Conservation (phyloP, 23 tunicate species). For the Botrylloides violaceus region DNA sequence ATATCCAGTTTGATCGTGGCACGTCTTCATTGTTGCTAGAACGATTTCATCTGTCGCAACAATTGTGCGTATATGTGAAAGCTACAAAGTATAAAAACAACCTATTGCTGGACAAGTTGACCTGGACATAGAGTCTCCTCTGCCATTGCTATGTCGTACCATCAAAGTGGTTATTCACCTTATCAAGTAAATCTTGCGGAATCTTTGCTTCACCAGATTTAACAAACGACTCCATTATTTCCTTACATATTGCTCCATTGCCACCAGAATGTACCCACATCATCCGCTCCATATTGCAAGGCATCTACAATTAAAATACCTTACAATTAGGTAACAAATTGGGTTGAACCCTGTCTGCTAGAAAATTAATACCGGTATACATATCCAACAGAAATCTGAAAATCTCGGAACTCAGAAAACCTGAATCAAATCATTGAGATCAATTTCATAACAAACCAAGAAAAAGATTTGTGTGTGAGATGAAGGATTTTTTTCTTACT, state of each 20-base stretch:
- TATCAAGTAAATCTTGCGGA: slow-evolving; percentile 22
- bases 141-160: too few species aligned
- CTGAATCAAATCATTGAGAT: too few species aligned
- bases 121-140: too few species aligned
- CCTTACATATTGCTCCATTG: background rate
- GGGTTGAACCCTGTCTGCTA: too few species aligned
- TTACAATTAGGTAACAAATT: too few species aligned
- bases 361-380: too few species aligned
- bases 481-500: too few species aligned
- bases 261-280: slow-evolving; percentile 34
- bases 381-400: too few species aligned
- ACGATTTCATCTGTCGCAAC: slow-evolving; percentile 46
- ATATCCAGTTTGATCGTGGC: slow-evolving; percentile 61
- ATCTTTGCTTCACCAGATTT: slow-evolving; percentile 15
- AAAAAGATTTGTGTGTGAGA: too few species aligned
- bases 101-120: too few species aligned
- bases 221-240: slow-evolving; percentile 31
- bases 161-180: slow-evolving; percentile 14
- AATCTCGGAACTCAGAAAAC: too few species aligned
- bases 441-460: too few species aligned
- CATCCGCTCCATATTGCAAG: slow-evolving; percentile 40
- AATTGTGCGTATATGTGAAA: slow-evolving; percentile 18
- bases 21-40: slow-evolving; percentile 31
- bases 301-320: slow-evolving; percentile 18
- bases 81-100: background rate